Base-by-base conservation (phyloP, 2,888 invertebrate genomes). In the Eupithecia tripunctaria region DNA sequence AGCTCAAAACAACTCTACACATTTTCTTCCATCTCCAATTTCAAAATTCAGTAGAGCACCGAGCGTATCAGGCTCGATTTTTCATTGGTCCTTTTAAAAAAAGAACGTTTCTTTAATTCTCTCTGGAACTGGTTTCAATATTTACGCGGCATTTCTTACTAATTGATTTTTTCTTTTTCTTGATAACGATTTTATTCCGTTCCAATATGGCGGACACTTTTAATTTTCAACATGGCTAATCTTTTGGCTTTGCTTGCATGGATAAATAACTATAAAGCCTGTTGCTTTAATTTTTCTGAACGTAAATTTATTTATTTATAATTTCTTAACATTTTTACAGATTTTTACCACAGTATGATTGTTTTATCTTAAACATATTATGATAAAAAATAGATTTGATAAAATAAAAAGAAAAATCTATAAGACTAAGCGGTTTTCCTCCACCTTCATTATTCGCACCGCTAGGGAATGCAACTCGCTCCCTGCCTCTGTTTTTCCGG, bases 31-130 rank as follows among this genome's bases (percentile, higher is more conserved):
- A 56, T 86, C 84, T 89, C 88, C 81, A 84, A 88, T 89, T 91
- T 88, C 87, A 88, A 91, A 91, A 91, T 91, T 86, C 92, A 88
- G 92, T 91, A 92, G 92, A 88, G 87, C 86, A 88, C 86, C 85
- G 85, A 85, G 67, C 82, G 85, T 90, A 90, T 89, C 91, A 80
- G 71, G 81, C 81, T 85, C 85, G 85, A 89, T 89, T 90, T 89
- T 87, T 92, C 91, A 91, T 92, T 91, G 91, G 91, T 79, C 85
- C 85, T 88, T 89, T 88, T 84, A 85, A 89, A 89, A 89, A 88
- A 85, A 79, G 83, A 87, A 85, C 80, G 75, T 79, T 82, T 84
- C 76, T 85, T 85, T 85, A 79, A 77, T 80, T 81, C 77, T 80
- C 72, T 81, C 80, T 80, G 79, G 70, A 77, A 78, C 79, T 76